Evolutionary conservation across 2,888 invertebrate genomes (phyloP).

Genomic region (Caenorhabditis macrosperma): DNA sequence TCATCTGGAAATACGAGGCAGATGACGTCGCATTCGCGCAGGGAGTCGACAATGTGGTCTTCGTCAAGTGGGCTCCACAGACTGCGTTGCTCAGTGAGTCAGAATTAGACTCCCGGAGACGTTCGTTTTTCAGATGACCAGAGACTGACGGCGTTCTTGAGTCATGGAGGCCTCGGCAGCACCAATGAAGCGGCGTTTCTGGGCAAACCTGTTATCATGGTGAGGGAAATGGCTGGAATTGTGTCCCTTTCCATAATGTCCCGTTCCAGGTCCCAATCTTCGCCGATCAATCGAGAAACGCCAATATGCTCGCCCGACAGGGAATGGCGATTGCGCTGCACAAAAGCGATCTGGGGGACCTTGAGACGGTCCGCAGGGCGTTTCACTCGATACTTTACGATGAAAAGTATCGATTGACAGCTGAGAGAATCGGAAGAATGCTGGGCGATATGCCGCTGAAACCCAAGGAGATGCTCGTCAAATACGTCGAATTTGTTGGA

Average conservation of each 20-base stretch:
- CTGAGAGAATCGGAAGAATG: not conserved
- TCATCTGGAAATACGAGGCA: conserved; percentile 60
- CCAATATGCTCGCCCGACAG: conserved; percentile 10
- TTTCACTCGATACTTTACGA: conserved; percentile 4
- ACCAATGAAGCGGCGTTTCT: conserved; percentile 48
- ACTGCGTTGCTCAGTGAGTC: conserved; percentile 21
- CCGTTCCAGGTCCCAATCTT: conserved; percentile 21
- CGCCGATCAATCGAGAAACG: conserved; percentile 5
- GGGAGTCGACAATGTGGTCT: conserved; percentile 25
- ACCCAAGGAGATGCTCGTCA: conserved; percentile 12
- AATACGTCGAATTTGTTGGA: conserved; percentile 25
- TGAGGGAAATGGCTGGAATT: no score
- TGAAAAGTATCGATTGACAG: not conserved
- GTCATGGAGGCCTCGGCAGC: conserved; percentile 54
- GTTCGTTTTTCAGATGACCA: conserved; percentile 38
- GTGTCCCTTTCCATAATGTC: no score
- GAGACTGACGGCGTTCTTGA: conserved; percentile 45
- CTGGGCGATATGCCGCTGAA: conserved; percentile 1
- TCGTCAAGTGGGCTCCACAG: conserved; percentile 56
- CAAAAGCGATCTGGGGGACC: conserved; percentile 10
- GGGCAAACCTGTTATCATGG: conserved; percentile 50
- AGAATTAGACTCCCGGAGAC: no score
- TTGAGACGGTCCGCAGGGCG: not conserved
- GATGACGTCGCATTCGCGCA: conserved; percentile 28
- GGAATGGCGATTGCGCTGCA: conserved; percentile 6